Conservation (phyloP, 2,113 vertebrate species). For the Dicerorhinus sumatrensis region DNA sequence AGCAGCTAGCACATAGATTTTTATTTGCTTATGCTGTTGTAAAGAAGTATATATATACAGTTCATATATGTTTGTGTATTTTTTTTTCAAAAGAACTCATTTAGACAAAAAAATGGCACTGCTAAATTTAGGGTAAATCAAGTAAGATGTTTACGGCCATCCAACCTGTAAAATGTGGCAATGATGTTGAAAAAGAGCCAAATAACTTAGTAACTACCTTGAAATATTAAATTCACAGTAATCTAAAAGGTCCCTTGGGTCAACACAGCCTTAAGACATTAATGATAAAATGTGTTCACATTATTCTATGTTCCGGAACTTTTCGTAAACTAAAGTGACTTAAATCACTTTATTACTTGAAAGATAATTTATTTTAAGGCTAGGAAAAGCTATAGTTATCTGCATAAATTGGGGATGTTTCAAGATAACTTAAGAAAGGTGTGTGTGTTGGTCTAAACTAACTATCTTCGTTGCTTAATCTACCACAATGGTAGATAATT, state of each 20-base stretch:
- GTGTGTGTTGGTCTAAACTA: not conserved
- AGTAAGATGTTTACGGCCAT: not conserved
- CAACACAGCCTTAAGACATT: not conserved
- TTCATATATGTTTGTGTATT: not conserved
- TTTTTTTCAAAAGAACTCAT: not conserved
- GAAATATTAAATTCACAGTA: not conserved
- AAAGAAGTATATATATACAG: not conserved
- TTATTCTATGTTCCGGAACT: not conserved
- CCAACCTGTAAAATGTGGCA: not conserved
- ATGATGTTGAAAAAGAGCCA: not conserved
- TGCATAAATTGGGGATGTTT: not conserved
- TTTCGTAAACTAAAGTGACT: not conserved
- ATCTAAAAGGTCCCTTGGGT: not conserved
- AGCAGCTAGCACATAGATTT: not conserved
- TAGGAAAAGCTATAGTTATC: not conserved
- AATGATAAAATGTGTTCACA: not conserved
- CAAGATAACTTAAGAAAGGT: not conserved
- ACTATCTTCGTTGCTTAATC: not conserved
- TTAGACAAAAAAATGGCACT: not conserved
- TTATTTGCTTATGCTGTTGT: not conserved
- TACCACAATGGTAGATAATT: not conserved
- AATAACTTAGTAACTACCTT: not conserved
- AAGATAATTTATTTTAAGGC: not conserved
- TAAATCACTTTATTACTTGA: not conserved
- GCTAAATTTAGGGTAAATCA: constrained; percentile 11